phyloP scores from a whole-genome alignment of 2,113 vertebrate species.

The Anas platyrhynchos region DNA sequence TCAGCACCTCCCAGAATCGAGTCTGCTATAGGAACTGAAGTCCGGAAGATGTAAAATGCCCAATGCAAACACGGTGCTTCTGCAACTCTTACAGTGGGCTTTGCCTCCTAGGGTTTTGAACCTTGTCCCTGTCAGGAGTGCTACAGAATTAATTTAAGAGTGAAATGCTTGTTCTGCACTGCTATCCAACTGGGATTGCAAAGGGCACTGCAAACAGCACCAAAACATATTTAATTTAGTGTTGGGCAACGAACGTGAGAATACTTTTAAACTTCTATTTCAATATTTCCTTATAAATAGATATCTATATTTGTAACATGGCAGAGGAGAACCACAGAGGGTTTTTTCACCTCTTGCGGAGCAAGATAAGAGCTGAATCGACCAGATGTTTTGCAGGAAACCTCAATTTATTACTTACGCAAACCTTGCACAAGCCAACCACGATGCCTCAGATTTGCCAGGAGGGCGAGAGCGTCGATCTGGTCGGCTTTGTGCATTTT shows the following conservation, averaged over 20 bases:
- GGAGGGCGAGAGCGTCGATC: neutral
- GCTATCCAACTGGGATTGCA: neutral
- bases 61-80: neutral
- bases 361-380: slow-evolving; percentile 54
- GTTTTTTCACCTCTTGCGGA: neutral
- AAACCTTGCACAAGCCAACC: slow-evolving; percentile 3
- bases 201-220: neutral
- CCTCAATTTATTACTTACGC: slow-evolving; percentile 48
- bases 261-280: slow-evolving; percentile 45
- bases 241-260: neutral
- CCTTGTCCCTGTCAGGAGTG: neutral
- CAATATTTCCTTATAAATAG: slow-evolving; percentile 45
- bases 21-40: neutral
- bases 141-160: neutral
- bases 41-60: neutral
- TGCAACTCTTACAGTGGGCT: neutral
- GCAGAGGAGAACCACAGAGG: slow-evolving; percentile 64
- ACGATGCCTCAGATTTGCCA: neutral
- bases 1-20: neutral
- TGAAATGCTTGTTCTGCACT: neutral
- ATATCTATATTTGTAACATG: slow-evolving; percentile 27
- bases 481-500: slow-evolving; percentile 19
- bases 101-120: neutral
- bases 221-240: slow-evolving; percentile 11
- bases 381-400: slow-evolving; percentile 72